These are phyloP conservation scores for Plemyria rubiginata DNA, from an alignment of 2,888 invertebrate species.

Conservation along the genomic window DNA sequence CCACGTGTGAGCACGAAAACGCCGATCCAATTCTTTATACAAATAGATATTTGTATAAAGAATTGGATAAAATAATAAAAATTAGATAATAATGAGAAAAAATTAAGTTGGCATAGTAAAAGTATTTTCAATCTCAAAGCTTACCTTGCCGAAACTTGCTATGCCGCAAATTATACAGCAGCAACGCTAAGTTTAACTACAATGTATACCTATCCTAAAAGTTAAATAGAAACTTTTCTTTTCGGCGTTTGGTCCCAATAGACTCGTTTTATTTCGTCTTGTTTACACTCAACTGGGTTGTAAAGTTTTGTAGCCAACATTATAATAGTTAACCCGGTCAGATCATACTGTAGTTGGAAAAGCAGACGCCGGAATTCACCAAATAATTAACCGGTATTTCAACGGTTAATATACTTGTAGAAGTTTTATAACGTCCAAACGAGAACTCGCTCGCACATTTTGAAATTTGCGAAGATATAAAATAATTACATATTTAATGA, in stretches of 20 bases:
- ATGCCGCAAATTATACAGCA: constrained; percentile 1
- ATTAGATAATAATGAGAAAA: neutral
- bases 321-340: constrained; percentile 24
- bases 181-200: neutral
- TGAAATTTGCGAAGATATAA: too few species aligned
- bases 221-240: constrained; percentile 16
- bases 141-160: neutral
- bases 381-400: neutral
- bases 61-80: too few species aligned
- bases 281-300: constrained; percentile 11
- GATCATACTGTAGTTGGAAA: constrained; percentile 2
- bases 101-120: neutral
- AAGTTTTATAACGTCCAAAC: too few species aligned
- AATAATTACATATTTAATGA: too few species aligned
- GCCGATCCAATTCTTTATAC: too few species aligned
- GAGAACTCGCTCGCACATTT: too few species aligned
- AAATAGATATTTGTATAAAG: too few species aligned
- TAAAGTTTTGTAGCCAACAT: constrained; percentile 8
- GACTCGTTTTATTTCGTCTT: constrained; percentile 18
- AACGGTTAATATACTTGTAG: neutral
- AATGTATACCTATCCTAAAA: constrained; percentile 6
- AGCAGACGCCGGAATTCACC: neutral
- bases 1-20: too few species aligned
- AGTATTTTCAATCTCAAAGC: neutral
- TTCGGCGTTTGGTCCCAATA: constrained; percentile 26